phyloP scores from a whole-genome alignment of 2,113 vertebrate species.

The Pollachius pollachius region DNA sequence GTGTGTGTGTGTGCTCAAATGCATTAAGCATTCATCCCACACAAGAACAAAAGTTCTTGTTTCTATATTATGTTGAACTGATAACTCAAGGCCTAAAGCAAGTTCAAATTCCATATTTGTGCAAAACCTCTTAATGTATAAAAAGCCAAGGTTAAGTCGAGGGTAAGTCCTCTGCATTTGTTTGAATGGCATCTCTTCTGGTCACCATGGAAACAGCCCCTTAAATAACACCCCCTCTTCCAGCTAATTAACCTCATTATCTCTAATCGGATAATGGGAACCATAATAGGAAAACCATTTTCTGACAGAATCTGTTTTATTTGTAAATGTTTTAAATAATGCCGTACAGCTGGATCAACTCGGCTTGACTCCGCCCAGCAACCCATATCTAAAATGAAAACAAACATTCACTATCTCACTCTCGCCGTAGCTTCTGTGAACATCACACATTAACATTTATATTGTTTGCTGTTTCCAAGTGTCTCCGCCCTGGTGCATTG shows the following conservation, averaged over 20 bases:
- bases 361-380: background rate
- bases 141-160: too few species aligned
- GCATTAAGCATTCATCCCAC: too few species aligned
- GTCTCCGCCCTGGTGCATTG: too few species aligned
- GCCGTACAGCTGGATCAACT: conserved; percentile 35
- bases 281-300: too few species aligned
- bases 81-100: too few species aligned
- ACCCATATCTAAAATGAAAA: background rate
- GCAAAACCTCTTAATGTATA: too few species aligned
- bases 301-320: conserved; percentile 9
- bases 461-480: too few species aligned
- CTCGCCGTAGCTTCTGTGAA: background rate
- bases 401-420: background rate
- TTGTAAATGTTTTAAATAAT: conserved; percentile 62
- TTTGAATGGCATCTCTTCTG: conserved; percentile 57
- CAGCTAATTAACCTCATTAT: conserved; percentile 60
- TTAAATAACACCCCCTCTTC: background rate
- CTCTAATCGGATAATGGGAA: conserved; percentile 47
- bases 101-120: too few species aligned
- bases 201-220: conserved; percentile 66
- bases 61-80: too few species aligned
- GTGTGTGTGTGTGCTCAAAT: too few species aligned
- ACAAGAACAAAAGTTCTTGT: too few species aligned
- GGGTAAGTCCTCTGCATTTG: conserved; percentile 28
- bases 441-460: too few species aligned